phyloP scores from a whole-genome alignment of 92 coral and sea anemone genomes.

The Umimayanthus kanabou region DNA sequence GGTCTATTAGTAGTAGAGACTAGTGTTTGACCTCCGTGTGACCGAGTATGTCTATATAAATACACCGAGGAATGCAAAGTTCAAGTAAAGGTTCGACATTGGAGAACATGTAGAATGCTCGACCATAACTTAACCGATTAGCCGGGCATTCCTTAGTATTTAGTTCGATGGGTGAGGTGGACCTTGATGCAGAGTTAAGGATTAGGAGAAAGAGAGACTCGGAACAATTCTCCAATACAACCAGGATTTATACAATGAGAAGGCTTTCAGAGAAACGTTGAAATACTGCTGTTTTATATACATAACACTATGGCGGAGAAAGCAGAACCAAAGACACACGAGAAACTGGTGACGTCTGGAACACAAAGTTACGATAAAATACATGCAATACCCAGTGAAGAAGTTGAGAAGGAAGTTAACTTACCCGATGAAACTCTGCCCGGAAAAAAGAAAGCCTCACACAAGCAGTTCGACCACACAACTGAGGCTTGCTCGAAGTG shows the following conservation, averaged over 20 bases:
- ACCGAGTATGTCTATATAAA: background rate
- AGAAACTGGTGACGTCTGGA: constrained; percentile 7
- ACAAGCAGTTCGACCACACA: background rate
- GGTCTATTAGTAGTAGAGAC: background rate
- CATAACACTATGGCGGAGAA: background rate
- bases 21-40: constrained; percentile 12
- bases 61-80: background rate
- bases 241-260: background rate
- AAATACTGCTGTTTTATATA: background rate
- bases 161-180: constrained; percentile 13
- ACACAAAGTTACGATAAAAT: background rate
- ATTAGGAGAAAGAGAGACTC: background rate
- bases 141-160: background rate
- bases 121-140: background rate
- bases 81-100: background rate
- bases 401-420: background rate
- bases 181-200: background rate
- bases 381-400: background rate
- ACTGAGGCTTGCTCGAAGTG: constrained; percentile 18
- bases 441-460: background rate
- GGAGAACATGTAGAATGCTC: background rate
- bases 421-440: background rate
- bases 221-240: background rate
- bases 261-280: background rate
- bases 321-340: background rate